A percentile compares a stretch with the other conserved stretches of the same genome.
Evolutionary conservation across 2,888 invertebrate genomes (phyloP).

Genomic region (Smittia sp.): DNA sequence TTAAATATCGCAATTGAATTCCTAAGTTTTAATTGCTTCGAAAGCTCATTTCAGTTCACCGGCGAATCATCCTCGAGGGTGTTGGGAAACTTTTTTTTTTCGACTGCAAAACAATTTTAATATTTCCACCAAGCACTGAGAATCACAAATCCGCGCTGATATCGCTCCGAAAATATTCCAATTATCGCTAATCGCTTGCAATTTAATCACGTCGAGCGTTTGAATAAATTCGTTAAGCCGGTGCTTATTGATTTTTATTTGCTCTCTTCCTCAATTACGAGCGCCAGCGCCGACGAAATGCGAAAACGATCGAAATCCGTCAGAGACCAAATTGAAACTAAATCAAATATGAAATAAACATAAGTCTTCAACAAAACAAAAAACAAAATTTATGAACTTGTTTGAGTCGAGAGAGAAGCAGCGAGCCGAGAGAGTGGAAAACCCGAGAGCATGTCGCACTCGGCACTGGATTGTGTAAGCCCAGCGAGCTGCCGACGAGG

Average conservation of each 20-base stretch:
- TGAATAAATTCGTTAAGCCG: conserved; percentile 16
- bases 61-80: too few species aligned
- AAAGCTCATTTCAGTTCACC: not conserved
- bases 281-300: not conserved
- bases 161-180: not conserved
- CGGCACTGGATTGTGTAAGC: conserved; percentile 10
- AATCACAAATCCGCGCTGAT: not conserved
- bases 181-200: conserved; percentile 16
- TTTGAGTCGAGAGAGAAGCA: conserved; percentile 17
- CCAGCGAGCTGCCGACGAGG: conserved; percentile 1
- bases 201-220: not conserved
- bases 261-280: not conserved
- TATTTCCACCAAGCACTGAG: not conserved
- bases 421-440: conserved; percentile 3
- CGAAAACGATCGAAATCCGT: conserved; percentile 35
- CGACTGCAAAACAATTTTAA: too few species aligned
- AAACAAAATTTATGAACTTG: conserved; percentile 40
- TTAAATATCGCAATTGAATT: conserved; percentile 25
- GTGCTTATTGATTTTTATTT: conserved; percentile 35
- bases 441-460: not conserved
- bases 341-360: conserved; percentile 42
- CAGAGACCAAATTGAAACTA: conserved; percentile 41
- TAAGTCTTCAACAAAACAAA: conserved; percentile 34
- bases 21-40: conserved; percentile 13
- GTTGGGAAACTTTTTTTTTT: too few species aligned